Conservation (phyloP, 2,113 vertebrate species). For the Neofelis nebulosa region DNA sequence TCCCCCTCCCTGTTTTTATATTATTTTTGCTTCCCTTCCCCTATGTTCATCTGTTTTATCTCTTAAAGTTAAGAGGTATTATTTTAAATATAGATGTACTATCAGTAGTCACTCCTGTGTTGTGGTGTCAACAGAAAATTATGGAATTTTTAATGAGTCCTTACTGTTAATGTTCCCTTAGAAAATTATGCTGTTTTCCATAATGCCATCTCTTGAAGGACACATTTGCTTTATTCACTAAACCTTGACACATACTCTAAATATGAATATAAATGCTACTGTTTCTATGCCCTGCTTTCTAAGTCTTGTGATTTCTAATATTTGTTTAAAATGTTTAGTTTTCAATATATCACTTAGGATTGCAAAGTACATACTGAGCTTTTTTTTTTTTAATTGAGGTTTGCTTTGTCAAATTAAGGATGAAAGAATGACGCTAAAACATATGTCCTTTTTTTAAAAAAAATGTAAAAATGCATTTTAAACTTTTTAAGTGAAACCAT, state of each 20-base stretch:
- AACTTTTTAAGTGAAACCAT: conserved; percentile 1
- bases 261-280: neutral
- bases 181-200: neutral
- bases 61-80: neutral
- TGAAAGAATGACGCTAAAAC: neutral
- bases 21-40: no score
- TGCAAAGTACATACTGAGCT: neutral
- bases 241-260: neutral
- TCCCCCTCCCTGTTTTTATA: no score
- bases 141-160: neutral
- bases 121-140: neutral
- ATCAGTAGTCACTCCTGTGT: neutral
- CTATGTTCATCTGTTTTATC: no score
- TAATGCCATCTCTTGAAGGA: neutral
- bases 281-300: neutral
- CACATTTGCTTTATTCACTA: conserved; percentile 11
- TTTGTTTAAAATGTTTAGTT: conserved; percentile 41
- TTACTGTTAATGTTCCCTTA: neutral
- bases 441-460: neutral
- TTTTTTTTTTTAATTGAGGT: neutral
- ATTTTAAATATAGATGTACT: conserved; percentile 33
- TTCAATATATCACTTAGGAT: neutral
- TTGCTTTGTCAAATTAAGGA: neutral
- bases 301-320: neutral
- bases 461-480: neutral